Percentiles rank a stretch among this genome's conserved stretches.
These are phyloP conservation scores for Pollicipes pollicipes DNA, from an alignment of 1,140 invertebrate genomes.

Conservation along the genomic window DNA sequence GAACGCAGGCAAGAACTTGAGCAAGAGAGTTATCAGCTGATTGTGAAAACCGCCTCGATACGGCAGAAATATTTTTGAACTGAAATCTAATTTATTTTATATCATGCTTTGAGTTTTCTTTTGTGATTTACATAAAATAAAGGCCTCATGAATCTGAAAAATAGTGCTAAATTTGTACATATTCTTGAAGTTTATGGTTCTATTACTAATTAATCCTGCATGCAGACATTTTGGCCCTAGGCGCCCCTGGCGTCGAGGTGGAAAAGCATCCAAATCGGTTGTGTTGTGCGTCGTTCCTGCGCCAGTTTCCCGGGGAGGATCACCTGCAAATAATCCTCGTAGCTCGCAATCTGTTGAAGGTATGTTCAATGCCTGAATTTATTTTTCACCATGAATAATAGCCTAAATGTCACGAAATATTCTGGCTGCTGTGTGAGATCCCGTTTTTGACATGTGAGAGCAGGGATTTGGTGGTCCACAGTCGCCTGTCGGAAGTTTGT, in stretches of 20 bases:
- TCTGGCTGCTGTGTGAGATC: no score
- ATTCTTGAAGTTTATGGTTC: conserved; percentile 8
- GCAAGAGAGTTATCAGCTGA: neutral
- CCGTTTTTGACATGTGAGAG: no score
- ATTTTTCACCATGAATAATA: no score
- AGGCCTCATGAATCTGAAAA: neutral
- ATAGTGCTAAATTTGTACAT: no score
- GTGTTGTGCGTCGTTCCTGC: conserved; percentile 8
- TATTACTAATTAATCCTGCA: neutral
- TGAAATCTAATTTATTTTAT: neutral
- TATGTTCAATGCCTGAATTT: no score
- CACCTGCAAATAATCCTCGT: no score
- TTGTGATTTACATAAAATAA: neutral
- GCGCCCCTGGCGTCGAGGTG: conserved; percentile 13
- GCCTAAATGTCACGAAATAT: no score
- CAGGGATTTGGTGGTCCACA: no score
- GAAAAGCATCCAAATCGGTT: conserved; percentile 9
- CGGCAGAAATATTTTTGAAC: neutral
- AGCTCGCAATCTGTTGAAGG: no score
- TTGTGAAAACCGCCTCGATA: neutral
- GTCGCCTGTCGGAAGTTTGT: no score
- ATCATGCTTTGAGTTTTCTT: conserved; percentile 3
- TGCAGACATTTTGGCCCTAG: neutral
- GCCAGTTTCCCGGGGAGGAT: conserved; percentile 13
- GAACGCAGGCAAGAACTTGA: neutral